Evolutionary conservation across 2,888 invertebrate species (phyloP).

Genomic region (Acrocyrtus sp.): DNA sequence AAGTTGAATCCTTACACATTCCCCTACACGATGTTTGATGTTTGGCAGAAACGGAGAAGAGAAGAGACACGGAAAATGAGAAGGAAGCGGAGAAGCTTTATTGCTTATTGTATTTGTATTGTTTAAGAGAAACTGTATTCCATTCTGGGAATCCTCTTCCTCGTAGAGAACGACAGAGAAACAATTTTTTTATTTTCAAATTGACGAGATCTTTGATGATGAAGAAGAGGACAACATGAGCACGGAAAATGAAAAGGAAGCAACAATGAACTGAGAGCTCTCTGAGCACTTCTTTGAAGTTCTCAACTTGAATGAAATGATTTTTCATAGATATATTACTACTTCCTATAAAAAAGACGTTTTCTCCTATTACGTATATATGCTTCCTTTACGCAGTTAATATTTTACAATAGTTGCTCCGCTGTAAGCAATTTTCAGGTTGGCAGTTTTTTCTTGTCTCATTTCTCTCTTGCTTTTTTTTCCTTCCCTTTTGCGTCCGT

Average conservation of each 20-base stretch:
- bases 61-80: neutral
- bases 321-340: neutral
- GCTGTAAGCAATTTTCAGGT: conserved; percentile 42
- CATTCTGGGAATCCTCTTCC: neutral
- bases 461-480: neutral
- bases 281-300: neutral
- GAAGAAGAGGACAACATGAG: neutral
- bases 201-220: neutral
- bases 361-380: neutral
- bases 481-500: no score
- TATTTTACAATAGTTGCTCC: conserved; percentile 13
- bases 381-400: neutral
- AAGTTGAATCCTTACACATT: neutral
- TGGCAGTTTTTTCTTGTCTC: conserved; percentile 21
- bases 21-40: conserved; percentile 7
- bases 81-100: conserved; percentile 16
- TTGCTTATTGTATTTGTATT: conserved; percentile 34
- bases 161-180: neutral
- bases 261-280: neutral
- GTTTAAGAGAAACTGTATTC: conserved; percentile 2
- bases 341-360: neutral
- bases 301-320: neutral
- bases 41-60: conserved; percentile 6
- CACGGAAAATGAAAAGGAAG: neutral
- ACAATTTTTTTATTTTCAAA: no score